A percentile compares a stretch with the other conserved stretches of the same genome.
phyloP scores from a whole-genome alignment of 2,113 vertebrate species.

The Cyphomyrus discorhynchus region DNA sequence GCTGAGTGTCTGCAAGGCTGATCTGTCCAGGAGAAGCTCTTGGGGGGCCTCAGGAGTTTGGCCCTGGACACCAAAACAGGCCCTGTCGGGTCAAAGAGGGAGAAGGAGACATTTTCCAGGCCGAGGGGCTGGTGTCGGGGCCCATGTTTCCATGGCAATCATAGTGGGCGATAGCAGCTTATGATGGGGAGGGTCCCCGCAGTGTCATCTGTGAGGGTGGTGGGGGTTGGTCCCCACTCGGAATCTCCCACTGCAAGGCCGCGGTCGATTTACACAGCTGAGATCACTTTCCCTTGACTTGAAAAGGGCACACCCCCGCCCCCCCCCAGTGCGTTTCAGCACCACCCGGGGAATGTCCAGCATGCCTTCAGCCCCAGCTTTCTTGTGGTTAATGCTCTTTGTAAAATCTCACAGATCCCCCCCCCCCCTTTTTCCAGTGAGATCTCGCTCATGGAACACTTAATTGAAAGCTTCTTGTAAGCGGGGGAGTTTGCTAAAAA shows the following conservation, averaged over 20 bases:
- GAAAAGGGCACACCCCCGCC: conserved; percentile 41
- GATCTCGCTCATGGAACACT: conserved; percentile 35
- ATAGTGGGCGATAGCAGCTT: conserved; percentile 32
- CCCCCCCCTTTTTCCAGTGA: conserved; percentile 21
- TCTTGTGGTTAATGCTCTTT: conserved; percentile 55
- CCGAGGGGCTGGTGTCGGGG: conserved; percentile 19
- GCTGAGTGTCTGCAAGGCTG: background rate
- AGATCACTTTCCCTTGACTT: conserved; percentile 55
- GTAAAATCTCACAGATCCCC: conserved; percentile 52
- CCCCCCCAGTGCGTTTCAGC: conserved; percentile 38
- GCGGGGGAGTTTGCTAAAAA: conserved; percentile 14
- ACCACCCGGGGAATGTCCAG: conserved; percentile 42
- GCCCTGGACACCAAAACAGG: background rate
- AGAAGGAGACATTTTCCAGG: background rate
- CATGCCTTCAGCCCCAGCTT: conserved; percentile 46
- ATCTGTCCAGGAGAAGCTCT: background rate
- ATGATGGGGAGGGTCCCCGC: conserved; percentile 26
- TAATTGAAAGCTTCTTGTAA: conserved; percentile 48
- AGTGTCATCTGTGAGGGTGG: conserved; percentile 46
- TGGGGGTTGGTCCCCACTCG: conserved; percentile 38
- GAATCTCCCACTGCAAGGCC: conserved; percentile 53
- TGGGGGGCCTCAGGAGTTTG: background rate
- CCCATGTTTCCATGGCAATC: conserved; percentile 41
- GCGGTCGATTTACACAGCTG: conserved; percentile 56
- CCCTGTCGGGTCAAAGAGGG: background rate